Percentiles rank a stretch among this genome's conserved stretches.
These are phyloP conservation scores for Triops cancriformis DNA, from an alignment of 1,140 invertebrate species.

Conservation along the genomic window DNA sequence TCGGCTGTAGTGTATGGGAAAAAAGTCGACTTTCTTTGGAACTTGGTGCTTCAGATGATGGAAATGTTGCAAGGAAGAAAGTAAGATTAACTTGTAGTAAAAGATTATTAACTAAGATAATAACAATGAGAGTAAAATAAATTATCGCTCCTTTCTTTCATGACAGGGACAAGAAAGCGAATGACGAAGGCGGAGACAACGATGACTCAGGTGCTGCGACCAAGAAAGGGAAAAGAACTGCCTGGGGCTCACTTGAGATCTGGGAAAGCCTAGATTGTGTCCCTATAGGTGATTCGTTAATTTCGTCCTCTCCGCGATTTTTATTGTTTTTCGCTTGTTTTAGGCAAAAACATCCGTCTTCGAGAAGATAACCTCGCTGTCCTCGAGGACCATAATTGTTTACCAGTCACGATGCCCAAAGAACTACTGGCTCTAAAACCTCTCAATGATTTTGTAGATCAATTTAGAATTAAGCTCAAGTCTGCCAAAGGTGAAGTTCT, in stretches of 20 bases:
- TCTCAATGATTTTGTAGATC: background rate
- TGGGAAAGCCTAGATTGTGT: constrained; percentile 4
- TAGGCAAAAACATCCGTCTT: background rate
- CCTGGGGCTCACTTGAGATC: constrained; percentile 10
- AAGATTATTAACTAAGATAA: no score
- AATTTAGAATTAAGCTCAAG: background rate
- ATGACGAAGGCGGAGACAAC: constrained; percentile 19
- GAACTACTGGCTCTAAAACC: background rate
- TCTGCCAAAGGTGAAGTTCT: background rate
- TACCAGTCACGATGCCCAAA: background rate
- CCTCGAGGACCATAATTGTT: background rate
- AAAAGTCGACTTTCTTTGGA: constrained; percentile 44
- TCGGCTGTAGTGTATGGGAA: constrained; percentile 45
- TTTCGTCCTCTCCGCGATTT: background rate
- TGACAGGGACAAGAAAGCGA: background rate
- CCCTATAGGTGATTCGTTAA: background rate
- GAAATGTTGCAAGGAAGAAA: constrained; percentile 37
- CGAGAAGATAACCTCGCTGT: background rate
- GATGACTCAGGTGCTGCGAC: background rate
- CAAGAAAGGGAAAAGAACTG: background rate
- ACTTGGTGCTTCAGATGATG: constrained; percentile 35
- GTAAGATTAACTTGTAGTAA: no score
- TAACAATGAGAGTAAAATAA: background rate
- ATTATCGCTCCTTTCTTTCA: background rate
- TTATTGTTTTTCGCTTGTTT: background rate